Evolutionary conservation across 2,888 invertebrate genomes (phyloP), one percentile per base, ranked within the genome.

Genomic region (Drosophila sordidula): DNA sequence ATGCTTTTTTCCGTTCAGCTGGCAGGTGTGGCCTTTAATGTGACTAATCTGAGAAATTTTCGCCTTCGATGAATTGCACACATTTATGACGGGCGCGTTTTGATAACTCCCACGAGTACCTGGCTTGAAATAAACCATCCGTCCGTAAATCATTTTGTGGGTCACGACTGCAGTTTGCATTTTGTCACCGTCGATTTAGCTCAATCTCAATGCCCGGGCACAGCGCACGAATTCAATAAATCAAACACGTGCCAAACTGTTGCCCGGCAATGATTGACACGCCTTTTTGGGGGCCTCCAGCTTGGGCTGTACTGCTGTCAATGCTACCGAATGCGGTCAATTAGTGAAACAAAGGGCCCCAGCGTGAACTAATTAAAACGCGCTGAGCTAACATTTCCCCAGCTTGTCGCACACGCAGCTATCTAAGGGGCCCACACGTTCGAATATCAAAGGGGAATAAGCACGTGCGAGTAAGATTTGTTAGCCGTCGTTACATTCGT

Each of bases 391-490:
- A 77, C 78, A 75, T 57, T 65, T 47, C 41, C 29, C 38, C 26
- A 54, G 16, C 29, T 26, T 46, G 39, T 34, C 32, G 16, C 57
- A 63, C 26, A 16, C 26, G 54, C 29, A 38, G 39, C 50, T 42
- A 52, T 29, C 9, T 2, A 6, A 11, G n/a, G 9, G 12, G 18
- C 4, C 22, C 11, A 16, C 12, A n/a, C 39, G 25, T 16, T 11
- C 38, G 18, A 44, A 51, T 49, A 64, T 64, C 18, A 46, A 50
- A 51, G 64, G 58, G 52, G 54, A 62, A 70, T 51, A 64, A 66
- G 78, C 86, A 83, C 83, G 88, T 79, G 88, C 76, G 59, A 49
- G 52, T 50, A 45, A 82, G 83, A 83, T 83, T 82, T 81, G 82
- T 69, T 57, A 70, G 88, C 58, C 62, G 64, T 69, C 61, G 59